phyloP scores from a whole-genome alignment of 2,797 vertebrate species.

The Spatula clypeata region DNA sequence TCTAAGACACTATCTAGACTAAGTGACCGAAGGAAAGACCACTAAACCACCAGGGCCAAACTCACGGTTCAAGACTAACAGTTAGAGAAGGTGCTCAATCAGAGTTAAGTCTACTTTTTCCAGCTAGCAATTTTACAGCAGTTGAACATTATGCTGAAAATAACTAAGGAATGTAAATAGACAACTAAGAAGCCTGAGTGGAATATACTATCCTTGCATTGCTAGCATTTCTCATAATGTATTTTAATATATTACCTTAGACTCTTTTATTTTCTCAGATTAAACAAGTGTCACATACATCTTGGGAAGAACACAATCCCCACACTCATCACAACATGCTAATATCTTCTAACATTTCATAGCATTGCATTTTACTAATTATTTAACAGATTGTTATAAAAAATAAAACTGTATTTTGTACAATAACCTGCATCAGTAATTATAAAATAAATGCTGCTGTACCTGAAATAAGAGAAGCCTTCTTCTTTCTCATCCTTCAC shows the following conservation, averaged over 20 bases:
- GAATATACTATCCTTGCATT: neutral
- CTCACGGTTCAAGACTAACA: neutral
- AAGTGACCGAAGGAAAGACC: neutral
- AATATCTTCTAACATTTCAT: neutral
- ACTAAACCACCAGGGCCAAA: neutral
- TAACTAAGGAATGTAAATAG: neutral
- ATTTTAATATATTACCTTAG: neutral
- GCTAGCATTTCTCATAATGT: neutral
- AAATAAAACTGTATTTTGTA: neutral
- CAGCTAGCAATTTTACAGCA: neutral
- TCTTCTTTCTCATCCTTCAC: conserved; percentile 88
- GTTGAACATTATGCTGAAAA: neutral
- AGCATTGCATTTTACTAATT: neutral
- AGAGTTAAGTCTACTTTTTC: neutral
- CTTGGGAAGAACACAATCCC: neutral
- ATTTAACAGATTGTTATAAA: neutral
- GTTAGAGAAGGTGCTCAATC: neutral
- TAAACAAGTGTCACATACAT: neutral
- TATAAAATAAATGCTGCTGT: conserved; percentile 5
- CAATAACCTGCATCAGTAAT: neutral
- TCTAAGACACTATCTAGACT: neutral
- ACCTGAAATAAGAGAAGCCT: conserved; percentile 93
- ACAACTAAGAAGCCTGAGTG: neutral
- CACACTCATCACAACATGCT: neutral
- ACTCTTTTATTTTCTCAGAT: neutral